Evolutionary conservation across 2,888 invertebrate genomes (phyloP), one percentile per base, ranked within the genome.

Genomic region (Gandaritis pyraliata): DNA sequence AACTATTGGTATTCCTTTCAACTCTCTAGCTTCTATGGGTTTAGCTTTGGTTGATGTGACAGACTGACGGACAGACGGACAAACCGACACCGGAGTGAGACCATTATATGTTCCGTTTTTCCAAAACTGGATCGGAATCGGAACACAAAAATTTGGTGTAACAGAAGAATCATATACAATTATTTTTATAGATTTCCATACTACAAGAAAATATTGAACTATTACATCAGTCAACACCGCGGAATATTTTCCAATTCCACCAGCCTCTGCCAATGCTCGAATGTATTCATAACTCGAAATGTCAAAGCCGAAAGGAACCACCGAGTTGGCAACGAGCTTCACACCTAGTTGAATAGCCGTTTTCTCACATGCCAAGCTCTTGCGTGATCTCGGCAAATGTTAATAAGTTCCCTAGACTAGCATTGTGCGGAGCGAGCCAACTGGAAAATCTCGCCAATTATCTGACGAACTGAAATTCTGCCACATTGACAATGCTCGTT

Each of bases 371-470:
- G 64, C 58, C 52, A 48, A 29, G 52, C 58, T 63, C 58, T 69
- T 71, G 70, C 73, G 70, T 72, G 71, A 66, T 71, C 59, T 61
- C 54, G 48, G 73, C 74, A 81, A 83, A 86, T 84, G 83, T 79
- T 84, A 84, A 81, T 74, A 73, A 79, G 83, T 87, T 87, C 86
- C 82, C 85, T 73, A 70, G 78, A 71, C 81, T 86, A 85, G 83
- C 67, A 71, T 71, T 71, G 69, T 71, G 80, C 59, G 56, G 38
- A 51, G 52, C 59, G 59, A 64, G 71, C 81, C 77, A 72, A 80
- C 76, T 82, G 86, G 85, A 87, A 64, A 86, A 87, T 85, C 82
- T 78, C 80, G 77, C 76, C 81, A 85, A 86, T 87, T 86, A 86
- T 68, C 61, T 70, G 64, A 71, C 76, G 78, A 74, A 82, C 61